Conservation (phyloP, 1,140 invertebrate genomes). For the Lucilia sericata region DNA sequence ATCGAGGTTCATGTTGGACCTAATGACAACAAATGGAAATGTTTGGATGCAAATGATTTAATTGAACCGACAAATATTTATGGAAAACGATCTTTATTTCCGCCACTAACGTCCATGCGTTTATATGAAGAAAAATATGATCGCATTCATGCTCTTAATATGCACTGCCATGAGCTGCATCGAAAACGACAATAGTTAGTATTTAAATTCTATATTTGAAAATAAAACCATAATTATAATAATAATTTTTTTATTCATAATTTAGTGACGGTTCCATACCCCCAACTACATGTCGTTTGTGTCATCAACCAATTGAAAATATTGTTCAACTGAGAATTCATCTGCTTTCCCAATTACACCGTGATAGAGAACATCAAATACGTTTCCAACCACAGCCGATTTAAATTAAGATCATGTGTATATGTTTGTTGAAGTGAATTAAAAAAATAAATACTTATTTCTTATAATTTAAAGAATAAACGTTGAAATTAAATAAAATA, state of each 20-base stretch:
- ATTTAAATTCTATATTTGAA: background rate
- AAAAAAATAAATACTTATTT: too few species aligned
- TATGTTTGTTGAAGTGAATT: too few species aligned
- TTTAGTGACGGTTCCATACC: constrained; percentile 63
- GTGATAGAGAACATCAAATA: constrained; percentile 62
- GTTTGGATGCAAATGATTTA: constrained; percentile 63
- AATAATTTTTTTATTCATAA: constrained; percentile 29
- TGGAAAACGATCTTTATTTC: constrained; percentile 70
- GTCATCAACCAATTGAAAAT: constrained; percentile 61
- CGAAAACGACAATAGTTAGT: constrained; percentile 65
- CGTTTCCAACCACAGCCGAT: constrained; percentile 46
- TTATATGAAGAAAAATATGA: constrained; percentile 52
- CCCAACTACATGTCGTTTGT: constrained; percentile 68
- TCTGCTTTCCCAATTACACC: constrained; percentile 67
- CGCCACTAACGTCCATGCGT: constrained; percentile 70
- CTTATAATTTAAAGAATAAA: too few species aligned
- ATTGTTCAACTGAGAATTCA: constrained; percentile 69
- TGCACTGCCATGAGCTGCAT: constrained; percentile 64
- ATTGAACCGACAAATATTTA: constrained; percentile 65
- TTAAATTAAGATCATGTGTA: background rate
- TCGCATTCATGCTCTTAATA: constrained; percentile 50
- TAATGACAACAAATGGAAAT: constrained; percentile 64
- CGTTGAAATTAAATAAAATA: too few species aligned
- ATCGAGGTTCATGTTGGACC: constrained; percentile 64
- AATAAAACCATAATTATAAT: background rate